phyloP scores from a whole-genome alignment of 2,797 vertebrate species.

The Taenioides sp. region DNA sequence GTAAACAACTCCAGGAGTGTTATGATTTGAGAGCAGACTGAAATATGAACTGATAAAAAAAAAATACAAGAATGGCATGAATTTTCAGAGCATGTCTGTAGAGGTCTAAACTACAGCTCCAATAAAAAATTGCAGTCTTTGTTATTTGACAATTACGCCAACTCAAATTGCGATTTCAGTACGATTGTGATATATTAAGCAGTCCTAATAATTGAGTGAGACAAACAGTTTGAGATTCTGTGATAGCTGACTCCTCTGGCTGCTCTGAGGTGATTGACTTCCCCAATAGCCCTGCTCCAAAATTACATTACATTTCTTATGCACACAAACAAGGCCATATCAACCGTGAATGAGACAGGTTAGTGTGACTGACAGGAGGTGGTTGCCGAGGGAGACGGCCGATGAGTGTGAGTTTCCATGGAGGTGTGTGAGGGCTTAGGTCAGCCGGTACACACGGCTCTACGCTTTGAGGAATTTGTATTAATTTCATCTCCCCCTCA shows the following conservation, averaged over 20 bases:
- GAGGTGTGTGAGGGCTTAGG: constrained; percentile 56
- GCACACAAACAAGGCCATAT: constrained; percentile 58
- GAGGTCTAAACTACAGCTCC: too few species aligned
- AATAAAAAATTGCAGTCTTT: background rate
- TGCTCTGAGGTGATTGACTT: constrained; percentile 54
- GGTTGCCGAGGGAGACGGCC: constrained; percentile 23
- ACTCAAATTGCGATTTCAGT: background rate
- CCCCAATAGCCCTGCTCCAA: constrained; percentile 38
- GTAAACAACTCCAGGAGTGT: too few species aligned
- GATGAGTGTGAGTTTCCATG: constrained; percentile 44
- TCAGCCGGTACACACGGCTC: constrained; percentile 54
- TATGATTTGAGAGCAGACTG: too few species aligned
- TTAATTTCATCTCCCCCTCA: constrained; percentile 54
- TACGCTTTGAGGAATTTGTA: constrained; percentile 65
- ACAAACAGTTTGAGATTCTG: constrained; percentile 42
- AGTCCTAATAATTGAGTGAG: background rate
- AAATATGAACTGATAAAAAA: too few species aligned
- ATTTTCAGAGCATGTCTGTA: too few species aligned
- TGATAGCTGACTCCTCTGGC: constrained; percentile 41
- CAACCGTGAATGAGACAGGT: constrained; percentile 48
- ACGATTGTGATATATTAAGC: background rate
- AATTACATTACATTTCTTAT: constrained; percentile 58
- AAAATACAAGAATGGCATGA: too few species aligned
- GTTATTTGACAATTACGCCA: background rate
- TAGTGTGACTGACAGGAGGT: constrained; percentile 53